phyloP scores from a whole-genome alignment of 2,888 invertebrate species.

The Boloria euphrosyne region DNA sequence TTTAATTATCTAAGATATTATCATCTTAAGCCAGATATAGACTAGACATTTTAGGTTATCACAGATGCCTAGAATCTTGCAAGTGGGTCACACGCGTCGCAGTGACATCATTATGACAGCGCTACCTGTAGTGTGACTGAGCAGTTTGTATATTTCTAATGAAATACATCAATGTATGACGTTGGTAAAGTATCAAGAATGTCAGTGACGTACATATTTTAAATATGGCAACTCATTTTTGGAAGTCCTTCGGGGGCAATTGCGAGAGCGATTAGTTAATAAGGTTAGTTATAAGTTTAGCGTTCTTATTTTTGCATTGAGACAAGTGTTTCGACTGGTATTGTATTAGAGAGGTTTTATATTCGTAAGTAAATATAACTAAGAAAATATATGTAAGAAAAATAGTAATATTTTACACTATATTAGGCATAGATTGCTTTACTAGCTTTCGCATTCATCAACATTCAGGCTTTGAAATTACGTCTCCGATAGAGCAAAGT shows the following conservation, averaged over 20 bases:
- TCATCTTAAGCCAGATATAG: not conserved
- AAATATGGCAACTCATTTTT: not conserved
- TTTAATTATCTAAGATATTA: too few relatives aligned
- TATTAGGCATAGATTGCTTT: too few relatives aligned
- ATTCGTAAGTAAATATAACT: too few relatives aligned
- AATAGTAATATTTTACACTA: too few relatives aligned
- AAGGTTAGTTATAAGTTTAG: too few relatives aligned
- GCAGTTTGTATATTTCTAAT: conserved; percentile 1
- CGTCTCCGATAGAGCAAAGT: too few relatives aligned
- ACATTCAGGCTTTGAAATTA: too few relatives aligned
- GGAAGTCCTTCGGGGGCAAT: not conserved
- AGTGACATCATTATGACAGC: conserved; percentile 40
- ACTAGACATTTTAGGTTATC: conserved; percentile 39
- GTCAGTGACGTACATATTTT: conserved; percentile 6
- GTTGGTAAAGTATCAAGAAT: conserved; percentile 3
- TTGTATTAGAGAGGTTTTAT: too few relatives aligned
- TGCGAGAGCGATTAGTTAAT: not conserved
- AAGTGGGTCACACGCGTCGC: conserved; percentile 62
- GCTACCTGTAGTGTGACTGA: conserved; percentile 21
- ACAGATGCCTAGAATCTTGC: conserved; percentile 29
- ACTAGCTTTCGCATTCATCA: too few relatives aligned
- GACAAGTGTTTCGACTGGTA: too few relatives aligned
- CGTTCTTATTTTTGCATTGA: too few relatives aligned
- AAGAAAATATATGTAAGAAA: too few relatives aligned
- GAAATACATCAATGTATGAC: not conserved